Conservation (phyloP, 2,113 vertebrate genomes). For the Pelecanus crispus region DNA sequence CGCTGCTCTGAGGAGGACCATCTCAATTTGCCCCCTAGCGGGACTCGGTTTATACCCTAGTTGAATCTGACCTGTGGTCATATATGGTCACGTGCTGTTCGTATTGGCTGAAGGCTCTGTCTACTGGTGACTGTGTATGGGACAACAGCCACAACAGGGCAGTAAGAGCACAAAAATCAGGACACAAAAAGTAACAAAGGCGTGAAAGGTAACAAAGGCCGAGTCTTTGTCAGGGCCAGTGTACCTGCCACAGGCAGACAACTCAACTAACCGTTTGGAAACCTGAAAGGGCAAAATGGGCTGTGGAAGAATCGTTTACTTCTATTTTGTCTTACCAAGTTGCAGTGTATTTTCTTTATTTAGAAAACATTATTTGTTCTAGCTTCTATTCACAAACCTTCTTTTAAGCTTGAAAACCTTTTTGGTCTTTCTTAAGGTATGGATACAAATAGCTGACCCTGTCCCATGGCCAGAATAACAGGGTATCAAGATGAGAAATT, state of each 20-base stretch:
- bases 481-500: not conserved
- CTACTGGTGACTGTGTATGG: no score
- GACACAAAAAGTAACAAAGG: no score
- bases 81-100: no score
- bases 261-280: not conserved
- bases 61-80: no score
- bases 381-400: not conserved
- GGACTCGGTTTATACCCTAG: no score
- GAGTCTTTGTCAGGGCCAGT: no score
- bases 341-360: not conserved
- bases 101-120: no score
- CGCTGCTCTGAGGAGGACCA: no score
- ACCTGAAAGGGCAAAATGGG: not conserved
- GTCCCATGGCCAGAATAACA: not conserved
- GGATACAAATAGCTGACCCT: not conserved
- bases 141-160: no score
- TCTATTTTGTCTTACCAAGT: not conserved
- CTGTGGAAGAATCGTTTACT: not conserved
- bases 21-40: no score
- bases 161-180: no score
- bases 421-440: not conserved
- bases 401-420: not conserved
- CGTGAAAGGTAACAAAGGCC: no score
- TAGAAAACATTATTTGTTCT: not conserved
- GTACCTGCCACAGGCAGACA: not conserved